Base-by-base conservation (phyloP, 2,888 invertebrate species). In the Siphlonurus alternatus region DNA sequence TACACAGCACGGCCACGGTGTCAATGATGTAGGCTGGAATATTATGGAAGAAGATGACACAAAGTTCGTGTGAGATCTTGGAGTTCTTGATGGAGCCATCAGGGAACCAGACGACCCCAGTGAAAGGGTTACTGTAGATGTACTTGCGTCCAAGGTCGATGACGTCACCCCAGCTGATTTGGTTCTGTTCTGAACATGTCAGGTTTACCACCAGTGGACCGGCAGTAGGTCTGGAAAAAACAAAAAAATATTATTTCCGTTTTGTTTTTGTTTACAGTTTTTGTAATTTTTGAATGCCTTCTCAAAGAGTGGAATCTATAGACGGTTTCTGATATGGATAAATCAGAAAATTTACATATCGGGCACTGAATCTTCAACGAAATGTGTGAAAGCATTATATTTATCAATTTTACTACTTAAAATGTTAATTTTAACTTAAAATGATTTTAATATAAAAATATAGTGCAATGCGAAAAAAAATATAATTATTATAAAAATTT, bases 81-180 rank as follows among this genome's bases (percentile, higher is more conserved):
- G 66, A 68, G 56, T 65, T 69, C 53, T 71, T 71, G 66, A 71
- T 69, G 60, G 66, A 69, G 18, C 71, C 70, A 59, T 69, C 67
- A 18, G 71, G 71, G 59, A 66, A 67, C 79, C 75, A 70, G 78
- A 75, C 61, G 15, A 78, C 74, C 56, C 75, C 73, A 63, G 76
- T 75, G 66, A 78, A 72, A 5, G 79, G 79, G 67, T 78, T 74
- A 70, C 86, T 81, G 66, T 83, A 79, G 0, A 85, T 79, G 69
- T 75, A 75, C 53, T 78, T 76, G 67, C 78, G 79, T 71, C 88
- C 87, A 65, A 83, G 79, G 64, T 86, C 83, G 66, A 94, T 78
- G 56, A 91, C 85, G 64, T 86, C 81, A 1, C 88, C 88, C 97
- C 97, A 98, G 0, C 87, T 87, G 59, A 94, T 75, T 0, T 89